Percentiles rank a stretch among this genome's conserved stretches.
These are phyloP conservation scores for Mustela lutreola DNA, from an alignment of 2,113 vertebrate genomes.

Conservation along the genomic window DNA sequence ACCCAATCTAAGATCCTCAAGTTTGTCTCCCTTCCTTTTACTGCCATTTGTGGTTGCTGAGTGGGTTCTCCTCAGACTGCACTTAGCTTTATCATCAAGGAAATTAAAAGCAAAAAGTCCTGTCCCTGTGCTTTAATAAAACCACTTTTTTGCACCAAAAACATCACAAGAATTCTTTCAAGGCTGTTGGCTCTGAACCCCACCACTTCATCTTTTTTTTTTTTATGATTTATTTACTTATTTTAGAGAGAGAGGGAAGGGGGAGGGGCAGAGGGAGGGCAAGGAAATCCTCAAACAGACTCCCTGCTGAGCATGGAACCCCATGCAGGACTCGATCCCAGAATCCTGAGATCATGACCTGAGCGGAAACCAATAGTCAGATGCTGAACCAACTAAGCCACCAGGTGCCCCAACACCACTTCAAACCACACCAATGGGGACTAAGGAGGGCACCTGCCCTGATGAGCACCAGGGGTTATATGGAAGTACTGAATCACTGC, in stretches of 20 bases:
- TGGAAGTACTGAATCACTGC: neutral
- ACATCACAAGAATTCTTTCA: neutral
- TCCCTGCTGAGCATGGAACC: neutral
- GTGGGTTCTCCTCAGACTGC: neutral
- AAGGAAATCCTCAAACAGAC: neutral
- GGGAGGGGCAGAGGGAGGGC: neutral
- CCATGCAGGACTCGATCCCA: neutral
- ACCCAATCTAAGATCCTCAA: neutral
- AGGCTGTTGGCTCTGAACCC: neutral
- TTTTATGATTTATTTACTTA: neutral
- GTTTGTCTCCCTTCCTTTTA: neutral
- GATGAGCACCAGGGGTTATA: neutral
- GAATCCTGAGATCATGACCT: neutral
- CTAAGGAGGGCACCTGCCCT: neutral
- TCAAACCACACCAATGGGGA: neutral
- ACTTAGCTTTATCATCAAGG: neutral
- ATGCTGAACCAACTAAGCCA: neutral
- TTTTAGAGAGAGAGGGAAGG: neutral
- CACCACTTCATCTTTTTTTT: neutral
- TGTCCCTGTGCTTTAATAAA: neutral
- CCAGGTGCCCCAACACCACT: neutral
- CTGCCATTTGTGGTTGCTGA: neutral
- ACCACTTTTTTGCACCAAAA: neutral
- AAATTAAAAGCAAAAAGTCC: constrained; percentile 27
- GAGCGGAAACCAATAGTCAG: neutral